phyloP scores from a whole-genome alignment of 2,113 vertebrate genomes.

The Malurus melanocephalus region DNA sequence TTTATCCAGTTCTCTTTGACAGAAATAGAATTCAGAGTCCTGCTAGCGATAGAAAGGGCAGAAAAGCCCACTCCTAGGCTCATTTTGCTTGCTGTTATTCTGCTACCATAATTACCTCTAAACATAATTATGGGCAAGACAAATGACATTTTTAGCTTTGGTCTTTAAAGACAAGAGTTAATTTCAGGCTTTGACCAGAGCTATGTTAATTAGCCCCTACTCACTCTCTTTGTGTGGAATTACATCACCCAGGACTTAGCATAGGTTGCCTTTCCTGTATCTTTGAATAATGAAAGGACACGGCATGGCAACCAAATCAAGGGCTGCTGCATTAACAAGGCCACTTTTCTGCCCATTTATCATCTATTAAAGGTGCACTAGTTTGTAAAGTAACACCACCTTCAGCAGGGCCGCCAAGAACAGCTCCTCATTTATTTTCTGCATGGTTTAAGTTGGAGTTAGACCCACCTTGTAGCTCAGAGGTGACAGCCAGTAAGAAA shows the following conservation, averaged over 20 bases:
- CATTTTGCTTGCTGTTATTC: constrained; percentile 50
- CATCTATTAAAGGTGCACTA: constrained; percentile 81
- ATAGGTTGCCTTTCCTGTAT: constrained; percentile 51
- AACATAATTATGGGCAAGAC: constrained; percentile 69
- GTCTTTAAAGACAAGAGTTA: constrained; percentile 72
- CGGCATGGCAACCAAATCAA: constrained; percentile 58
- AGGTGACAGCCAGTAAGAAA: constrained; percentile 78
- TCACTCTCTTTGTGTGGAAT: constrained; percentile 42
- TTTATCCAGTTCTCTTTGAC: constrained; percentile 41
- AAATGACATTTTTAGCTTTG: constrained; percentile 63
- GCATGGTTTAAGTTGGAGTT: constrained; percentile 69
- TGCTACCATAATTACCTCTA: constrained; percentile 65
- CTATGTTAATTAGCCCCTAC: constrained; percentile 73
- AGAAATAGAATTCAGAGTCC: constrained; percentile 42
- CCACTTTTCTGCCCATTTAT: constrained; percentile 78
- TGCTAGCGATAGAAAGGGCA: background rate
- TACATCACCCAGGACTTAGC: constrained; percentile 58
- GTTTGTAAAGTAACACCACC: constrained; percentile 77
- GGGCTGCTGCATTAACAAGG: constrained; percentile 75
- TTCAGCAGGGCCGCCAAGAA: constrained; percentile 71
- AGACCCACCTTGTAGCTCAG: constrained; percentile 75
- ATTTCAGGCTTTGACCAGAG: constrained; percentile 74
- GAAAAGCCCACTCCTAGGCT: constrained; percentile 14
- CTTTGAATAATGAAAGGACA: constrained; percentile 78
- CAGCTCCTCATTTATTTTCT: constrained; percentile 80